Base-by-base conservation (phyloP, 2,888 invertebrate genomes). In the Scelioninae gen. 2 region DNA sequence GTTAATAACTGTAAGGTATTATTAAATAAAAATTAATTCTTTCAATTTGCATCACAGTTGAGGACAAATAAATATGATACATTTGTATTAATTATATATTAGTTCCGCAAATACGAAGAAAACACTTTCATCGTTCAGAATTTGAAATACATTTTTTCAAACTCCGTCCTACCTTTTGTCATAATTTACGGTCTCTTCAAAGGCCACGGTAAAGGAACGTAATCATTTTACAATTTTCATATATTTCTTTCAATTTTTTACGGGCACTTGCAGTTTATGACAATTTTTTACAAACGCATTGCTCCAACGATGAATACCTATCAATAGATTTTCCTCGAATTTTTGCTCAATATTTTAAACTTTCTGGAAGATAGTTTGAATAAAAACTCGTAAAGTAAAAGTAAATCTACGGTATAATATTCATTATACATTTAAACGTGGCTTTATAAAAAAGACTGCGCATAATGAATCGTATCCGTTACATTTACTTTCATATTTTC, bases 401-500 rank as follows among this genome's bases (percentile, higher is more conserved):
- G 10, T 48, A 16, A 3, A n/a, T 19, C 22, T 37, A 33, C 35
- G 15, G 6, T 16, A 35, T 11, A 35, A 15, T 45, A 25, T 58
- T 68, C 37, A n/a, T 58, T 68, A 58, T 58, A 58, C 58, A 58
- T 43, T 58, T 37, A 31, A 58, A 58, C 43, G 35, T 52, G 50
- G 52, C 43, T 15, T 37, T 25, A 39, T 48, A 68, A 68, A 68
- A 64, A 68, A 50, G 41, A 52, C 60, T 28, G 22, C 16, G 60
- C 58, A 68, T 68, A 68, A 68, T 68, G 37, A 68, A 53, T 68
- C 52, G 52, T 9, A 7, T 37, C 39, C 48, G 48, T 65, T 65
- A 65, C 64, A 43, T 41, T 67, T 10, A 67, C 68, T 68, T 68
- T 60, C 68, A 60, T 60, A 60, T 68, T 68, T 65, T 68, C 68